A percentile compares a stretch with the other conserved stretches of the same genome.
Conservation (phyloP, 2,888 invertebrate species). For the Adelognathus sp. region DNA sequence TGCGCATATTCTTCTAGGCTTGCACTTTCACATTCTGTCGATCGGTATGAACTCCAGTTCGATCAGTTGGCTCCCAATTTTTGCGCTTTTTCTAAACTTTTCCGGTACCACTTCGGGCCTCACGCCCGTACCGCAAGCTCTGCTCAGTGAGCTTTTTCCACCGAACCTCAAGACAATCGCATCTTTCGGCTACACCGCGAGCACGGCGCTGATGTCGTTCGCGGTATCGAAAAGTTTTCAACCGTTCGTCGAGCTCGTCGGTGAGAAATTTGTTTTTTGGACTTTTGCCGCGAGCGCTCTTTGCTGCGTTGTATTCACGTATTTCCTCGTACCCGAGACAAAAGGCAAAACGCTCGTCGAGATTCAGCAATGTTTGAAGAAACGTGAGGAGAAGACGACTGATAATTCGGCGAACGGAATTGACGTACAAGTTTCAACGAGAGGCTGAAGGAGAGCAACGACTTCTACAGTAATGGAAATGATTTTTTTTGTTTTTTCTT, state of each 20-base stretch:
- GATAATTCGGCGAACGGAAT: no score
- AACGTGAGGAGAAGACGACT: constrained; percentile 8
- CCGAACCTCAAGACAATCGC: constrained; percentile 74
- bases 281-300: constrained; percentile 67
- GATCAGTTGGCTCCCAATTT: constrained; percentile 72
- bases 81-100: constrained; percentile 67
- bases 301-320: constrained; percentile 68
- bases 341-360: constrained; percentile 73
- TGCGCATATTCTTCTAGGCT: constrained; percentile 70
- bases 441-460: no score
- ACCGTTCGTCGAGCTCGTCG: no score
- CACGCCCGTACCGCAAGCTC: constrained; percentile 70
- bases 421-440: no score
- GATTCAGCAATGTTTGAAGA: constrained; percentile 67
- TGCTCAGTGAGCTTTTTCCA: no score
- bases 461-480: no score
- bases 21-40: constrained; percentile 72
- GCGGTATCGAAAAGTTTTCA: no score
- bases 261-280: no score
- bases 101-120: constrained; percentile 70
- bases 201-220: constrained; percentile 70
- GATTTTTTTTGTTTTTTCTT: no score
- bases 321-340: constrained; percentile 72
- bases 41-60: constrained; percentile 42
- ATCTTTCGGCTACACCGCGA: constrained; percentile 67